phyloP scores from a whole-genome alignment of 37 sponge, comb jelly and placozoan species.

The Ianthella basta region DNA sequence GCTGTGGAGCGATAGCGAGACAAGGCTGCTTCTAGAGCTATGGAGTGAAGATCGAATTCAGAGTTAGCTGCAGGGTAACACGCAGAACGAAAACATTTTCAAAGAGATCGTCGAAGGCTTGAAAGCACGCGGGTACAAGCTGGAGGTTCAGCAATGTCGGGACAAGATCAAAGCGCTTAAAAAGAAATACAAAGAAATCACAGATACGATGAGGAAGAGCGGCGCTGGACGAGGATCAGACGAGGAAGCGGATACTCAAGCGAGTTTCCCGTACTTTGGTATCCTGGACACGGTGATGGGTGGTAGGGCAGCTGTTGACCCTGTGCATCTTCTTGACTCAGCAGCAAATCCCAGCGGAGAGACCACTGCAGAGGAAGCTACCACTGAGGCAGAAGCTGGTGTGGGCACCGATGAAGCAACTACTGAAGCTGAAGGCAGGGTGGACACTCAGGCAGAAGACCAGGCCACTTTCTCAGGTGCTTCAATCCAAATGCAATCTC shows the following conservation, averaged over 20 bases:
- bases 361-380: not conserved
- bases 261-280: not conserved
- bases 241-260: not conserved
- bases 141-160: not conserved
- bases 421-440: too few species aligned
- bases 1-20: not conserved
- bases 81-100: not conserved
- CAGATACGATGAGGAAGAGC: not conserved
- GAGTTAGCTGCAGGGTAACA: not conserved
- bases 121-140: not conserved
- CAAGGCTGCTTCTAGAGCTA: not conserved
- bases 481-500: not conserved
- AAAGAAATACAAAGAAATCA: not conserved
- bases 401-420: too few species aligned
- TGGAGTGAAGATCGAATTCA: not conserved
- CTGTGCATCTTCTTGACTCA: not conserved
- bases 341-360: not conserved
- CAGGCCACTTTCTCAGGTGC: too few species aligned
- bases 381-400: not conserved
- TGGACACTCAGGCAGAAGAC: too few species aligned
- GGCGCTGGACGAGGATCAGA: not conserved
- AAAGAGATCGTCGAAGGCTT: not conserved
- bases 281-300: not conserved
- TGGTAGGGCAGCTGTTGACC: not conserved
- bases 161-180: not conserved